Base-by-base conservation (phyloP, 2,113 vertebrate genomes). In the Tetrao urogallus region DNA sequence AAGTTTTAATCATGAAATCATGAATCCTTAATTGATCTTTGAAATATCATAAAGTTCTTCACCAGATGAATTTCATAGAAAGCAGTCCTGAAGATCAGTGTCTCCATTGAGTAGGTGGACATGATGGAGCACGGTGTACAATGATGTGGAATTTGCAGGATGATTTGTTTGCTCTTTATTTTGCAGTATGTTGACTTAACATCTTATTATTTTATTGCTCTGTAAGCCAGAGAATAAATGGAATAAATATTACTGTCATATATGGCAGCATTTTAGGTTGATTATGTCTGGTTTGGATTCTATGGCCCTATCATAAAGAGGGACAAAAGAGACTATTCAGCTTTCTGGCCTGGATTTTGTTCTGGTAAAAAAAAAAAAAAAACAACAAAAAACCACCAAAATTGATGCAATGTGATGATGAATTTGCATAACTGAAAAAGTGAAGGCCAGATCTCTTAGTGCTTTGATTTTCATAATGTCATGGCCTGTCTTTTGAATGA, bases 21-120 rank as follows among this genome's bases (percentile, higher is more conserved):
- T 43, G 77, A 90, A 82, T 90, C 94, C 67, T 76, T 96, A 96
- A 96, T 94, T 96, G 89, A 94, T 82, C 86, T 91, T 90, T 94
- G 93, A 95, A 96, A 91, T 95, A 94, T 93, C 48, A 90, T 87
- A 83, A 58, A 72, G 63, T 86, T 82, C 73, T 61, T 91, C 63
- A 83, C 0, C 1, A 91, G 81, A 95, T 95, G 81, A 94, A 69
- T 91, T 94, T 64, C 70, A 64, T 50, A 91, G 75, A 60, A 94
- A 89, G 60, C 57, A 77, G 45, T 80, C 75, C 24, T 66, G 82
- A 84, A 91, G 86, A 69, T 4, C 11, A 84, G 92, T 48, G 24
- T 52, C 21, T 86, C 36, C 28, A 16, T 65, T 69, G 48, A 88
- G 72, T 56, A 78, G 75, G 45, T 72, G 17, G 50, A 9, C 61